phyloP scores from a whole-genome alignment of 2,797 vertebrate species.

The Neosilurus hyrtlii region DNA sequence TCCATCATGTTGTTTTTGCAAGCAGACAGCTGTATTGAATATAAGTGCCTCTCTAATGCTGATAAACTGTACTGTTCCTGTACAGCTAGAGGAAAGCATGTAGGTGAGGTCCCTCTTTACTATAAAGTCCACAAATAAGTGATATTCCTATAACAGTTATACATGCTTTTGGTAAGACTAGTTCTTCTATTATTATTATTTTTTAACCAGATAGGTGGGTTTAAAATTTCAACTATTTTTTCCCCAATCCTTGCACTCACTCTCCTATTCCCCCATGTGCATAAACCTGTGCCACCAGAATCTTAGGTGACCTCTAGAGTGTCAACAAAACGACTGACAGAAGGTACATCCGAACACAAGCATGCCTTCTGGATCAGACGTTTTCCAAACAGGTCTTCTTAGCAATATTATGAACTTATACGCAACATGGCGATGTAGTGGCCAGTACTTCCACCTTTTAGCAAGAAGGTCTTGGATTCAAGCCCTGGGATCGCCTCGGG shows the following conservation, averaged over 20 bases:
- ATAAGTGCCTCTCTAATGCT: conserved; percentile 27
- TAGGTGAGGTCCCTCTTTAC: neutral
- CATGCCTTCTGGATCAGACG: neutral
- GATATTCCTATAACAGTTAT: neutral
- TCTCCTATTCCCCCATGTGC: neutral
- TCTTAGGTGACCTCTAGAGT: neutral
- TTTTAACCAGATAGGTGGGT: too few relatives aligned
- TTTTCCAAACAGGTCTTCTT: neutral
- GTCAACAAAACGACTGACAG: neutral
- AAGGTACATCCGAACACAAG: neutral
- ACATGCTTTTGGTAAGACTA: neutral
- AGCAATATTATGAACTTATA: neutral
- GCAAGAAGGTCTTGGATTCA: too few relatives aligned
- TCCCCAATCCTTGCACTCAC: neutral
- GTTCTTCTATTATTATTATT: neutral
- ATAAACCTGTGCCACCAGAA: neutral
- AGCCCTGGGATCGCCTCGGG: too few relatives aligned
- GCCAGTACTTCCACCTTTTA: too few relatives aligned
- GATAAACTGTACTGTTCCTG: neutral
- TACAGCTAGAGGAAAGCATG: neutral
- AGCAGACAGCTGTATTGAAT: conserved; percentile 8
- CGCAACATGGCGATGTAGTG: too few relatives aligned
- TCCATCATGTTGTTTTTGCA: neutral
- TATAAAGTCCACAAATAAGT: neutral
- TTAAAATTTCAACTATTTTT: neutral